A percentile compares a stretch with the other conserved stretches of the same genome.
phyloP scores from a whole-genome alignment of 2,113 vertebrate species.

The Dryoscopus gambensis region DNA sequence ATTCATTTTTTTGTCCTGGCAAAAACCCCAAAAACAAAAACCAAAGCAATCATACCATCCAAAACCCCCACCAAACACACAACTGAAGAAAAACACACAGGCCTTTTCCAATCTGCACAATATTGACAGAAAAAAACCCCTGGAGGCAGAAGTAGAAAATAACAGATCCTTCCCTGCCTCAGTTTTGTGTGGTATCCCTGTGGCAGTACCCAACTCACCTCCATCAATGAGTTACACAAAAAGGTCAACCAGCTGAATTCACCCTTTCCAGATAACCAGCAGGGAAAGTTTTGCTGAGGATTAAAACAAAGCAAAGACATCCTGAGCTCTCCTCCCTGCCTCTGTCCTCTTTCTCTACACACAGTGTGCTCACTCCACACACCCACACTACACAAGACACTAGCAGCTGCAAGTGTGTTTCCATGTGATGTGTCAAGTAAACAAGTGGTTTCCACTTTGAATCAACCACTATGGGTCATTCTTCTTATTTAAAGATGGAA shows the following conservation, averaged over 20 bases:
- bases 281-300: background rate
- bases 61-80: background rate
- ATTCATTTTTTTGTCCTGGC: background rate
- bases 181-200: background rate
- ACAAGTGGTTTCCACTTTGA: background rate
- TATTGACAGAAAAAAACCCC: fast-evolving
- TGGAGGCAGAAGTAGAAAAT: background rate
- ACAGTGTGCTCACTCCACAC: background rate
- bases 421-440: background rate
- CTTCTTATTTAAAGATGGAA: background rate
- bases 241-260: background rate
- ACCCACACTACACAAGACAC: background rate
- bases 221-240: background rate
- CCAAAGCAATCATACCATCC: background rate
- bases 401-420: background rate
- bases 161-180: background rate
- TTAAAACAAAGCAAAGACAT: background rate
- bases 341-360: background rate
- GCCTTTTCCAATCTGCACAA: background rate
- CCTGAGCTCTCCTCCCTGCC: background rate
- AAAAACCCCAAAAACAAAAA: background rate
- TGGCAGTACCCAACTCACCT: background rate
- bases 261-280: background rate
- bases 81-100: background rate
- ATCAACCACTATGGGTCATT: background rate